Evolutionary conservation across 1,140 invertebrate species (phyloP), one percentile per base, ranked within the genome.

Genomic region (Conus ventricosus): DNA sequence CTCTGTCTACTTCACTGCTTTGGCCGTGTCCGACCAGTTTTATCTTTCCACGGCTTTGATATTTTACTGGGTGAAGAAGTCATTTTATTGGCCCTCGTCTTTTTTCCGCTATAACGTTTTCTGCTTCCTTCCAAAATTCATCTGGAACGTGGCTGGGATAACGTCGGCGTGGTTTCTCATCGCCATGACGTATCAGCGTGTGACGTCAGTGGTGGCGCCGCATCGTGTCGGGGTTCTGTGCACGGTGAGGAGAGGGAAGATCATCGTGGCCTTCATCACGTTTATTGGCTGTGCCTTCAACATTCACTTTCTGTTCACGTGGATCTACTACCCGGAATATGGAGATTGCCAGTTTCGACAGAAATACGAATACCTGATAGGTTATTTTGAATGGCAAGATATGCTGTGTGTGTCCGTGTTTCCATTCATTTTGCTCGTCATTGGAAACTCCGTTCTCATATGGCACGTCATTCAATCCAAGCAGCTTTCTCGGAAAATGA

Each of bases 11-110:
- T 67, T 85, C 17, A 85, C 63, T 7, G 57, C 84, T 67, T 71
- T 85, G 11, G 84, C 84, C 7, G 84, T 85, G 23, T 85, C 84
- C 15, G 84, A 85, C 57, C 84, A 60, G 7, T 39, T n/a, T 25
- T 17, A 60, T 25, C 84, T 85, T 15, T n/a, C n/a, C 53, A 57
- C n/a, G 10, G 53, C 27, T 8, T n/a, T 57, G 10, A 17, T 57
- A 53, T 10, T 10, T 53, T 55, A 6, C 53, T 27, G 82, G 54
- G 23, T 27, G 23, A 7, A 25, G 7, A 23, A 8, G 20, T 23
- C 8, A 5, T 57, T 39, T 82, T 82, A 11, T 63, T 63, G 60
- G 60, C 60, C 60, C 10, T 63, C 60, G 60, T 63, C 60, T 20
- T 63, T 63, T 63, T 84, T 27, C 27, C 5, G 27, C n/a, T 23